phyloP scores from a whole-genome alignment of 1,140 invertebrate species.

The Anadara kagoshimensis region DNA sequence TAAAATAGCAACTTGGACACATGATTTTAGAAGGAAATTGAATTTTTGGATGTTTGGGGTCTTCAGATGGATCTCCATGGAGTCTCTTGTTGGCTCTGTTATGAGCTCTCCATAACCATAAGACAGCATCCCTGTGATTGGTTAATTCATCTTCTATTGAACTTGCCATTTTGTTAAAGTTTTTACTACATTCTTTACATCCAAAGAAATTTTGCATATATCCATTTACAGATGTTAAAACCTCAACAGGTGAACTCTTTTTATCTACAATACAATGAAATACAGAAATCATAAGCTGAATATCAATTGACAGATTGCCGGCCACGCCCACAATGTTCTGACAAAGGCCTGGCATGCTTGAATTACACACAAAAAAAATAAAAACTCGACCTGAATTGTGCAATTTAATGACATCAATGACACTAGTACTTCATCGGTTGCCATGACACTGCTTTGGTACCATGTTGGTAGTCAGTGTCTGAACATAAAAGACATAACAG shows the following conservation, averaged over 20 bases:
- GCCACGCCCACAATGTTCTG: too few species aligned
- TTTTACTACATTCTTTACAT: slow-evolving; percentile 89
- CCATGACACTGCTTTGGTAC: too few species aligned
- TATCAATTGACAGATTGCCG: too few species aligned
- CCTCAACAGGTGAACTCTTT: slow-evolving; percentile 75
- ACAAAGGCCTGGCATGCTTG: too few species aligned
- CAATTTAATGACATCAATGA: too few species aligned
- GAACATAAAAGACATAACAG: too few species aligned
- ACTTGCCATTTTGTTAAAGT: slow-evolving; percentile 84
- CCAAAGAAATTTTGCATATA: slow-evolving; percentile 96
- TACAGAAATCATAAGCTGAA: too few species aligned
- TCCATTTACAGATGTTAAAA: slow-evolving; percentile 87
- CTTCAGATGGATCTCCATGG: slow-evolving; percentile 89
- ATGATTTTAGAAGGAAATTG: slow-evolving; percentile 86
- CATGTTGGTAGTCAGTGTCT: too few species aligned
- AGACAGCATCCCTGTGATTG: slow-evolving; percentile 83
- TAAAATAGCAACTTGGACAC: slow-evolving; percentile 83
- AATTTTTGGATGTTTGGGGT: slow-evolving; percentile 91
- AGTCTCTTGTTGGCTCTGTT: slow-evolving; percentile 91
- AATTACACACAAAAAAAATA: too few species aligned
- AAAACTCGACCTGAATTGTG: too few species aligned
- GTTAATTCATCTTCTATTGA: slow-evolving; percentile 82
- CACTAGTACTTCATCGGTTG: too few species aligned
- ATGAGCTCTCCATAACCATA: slow-evolving; percentile 97
- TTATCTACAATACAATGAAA: too few species aligned